phyloP scores from a whole-genome alignment of 2,797 vertebrate species.

The Podarcis lilfordi region DNA sequence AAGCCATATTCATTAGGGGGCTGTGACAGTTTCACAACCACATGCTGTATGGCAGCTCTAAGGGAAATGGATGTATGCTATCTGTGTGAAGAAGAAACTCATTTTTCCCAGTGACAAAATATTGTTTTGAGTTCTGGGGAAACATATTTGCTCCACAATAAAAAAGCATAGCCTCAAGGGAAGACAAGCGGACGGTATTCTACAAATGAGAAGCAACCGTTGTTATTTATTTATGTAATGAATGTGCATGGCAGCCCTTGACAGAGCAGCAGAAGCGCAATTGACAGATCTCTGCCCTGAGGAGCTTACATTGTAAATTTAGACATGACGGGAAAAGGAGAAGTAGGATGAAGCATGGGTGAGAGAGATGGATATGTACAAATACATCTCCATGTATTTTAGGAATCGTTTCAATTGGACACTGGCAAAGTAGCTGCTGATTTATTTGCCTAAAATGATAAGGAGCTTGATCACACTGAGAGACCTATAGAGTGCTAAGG shows the following conservation, averaged over 20 bases:
- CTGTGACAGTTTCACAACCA: background rate
- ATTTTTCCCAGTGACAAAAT: conserved; percentile 14
- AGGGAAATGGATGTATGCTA: background rate
- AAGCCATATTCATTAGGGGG: background rate
- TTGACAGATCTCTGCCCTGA: background rate
- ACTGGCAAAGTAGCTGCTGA: background rate
- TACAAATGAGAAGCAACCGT: background rate
- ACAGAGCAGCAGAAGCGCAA: background rate
- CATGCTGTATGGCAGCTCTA: background rate
- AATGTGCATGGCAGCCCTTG: background rate
- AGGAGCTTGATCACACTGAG: background rate
- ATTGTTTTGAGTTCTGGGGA: conserved; percentile 1
- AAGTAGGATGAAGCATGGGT: background rate
- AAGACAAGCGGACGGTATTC: background rate
- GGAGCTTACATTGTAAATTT: background rate
- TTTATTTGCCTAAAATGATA: background rate
- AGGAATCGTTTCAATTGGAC: background rate
- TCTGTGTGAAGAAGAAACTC: background rate
- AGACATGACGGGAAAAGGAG: background rate
- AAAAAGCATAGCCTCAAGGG: background rate
- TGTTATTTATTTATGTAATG: background rate
- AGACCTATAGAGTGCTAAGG: background rate
- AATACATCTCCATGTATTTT: background rate
- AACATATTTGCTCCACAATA: background rate
- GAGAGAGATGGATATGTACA: background rate